These are phyloP conservation scores for Stichopus horrens DNA, from an alignment of 53 echinoderm and acorn worm genomes.

Conservation along the genomic window DNA sequence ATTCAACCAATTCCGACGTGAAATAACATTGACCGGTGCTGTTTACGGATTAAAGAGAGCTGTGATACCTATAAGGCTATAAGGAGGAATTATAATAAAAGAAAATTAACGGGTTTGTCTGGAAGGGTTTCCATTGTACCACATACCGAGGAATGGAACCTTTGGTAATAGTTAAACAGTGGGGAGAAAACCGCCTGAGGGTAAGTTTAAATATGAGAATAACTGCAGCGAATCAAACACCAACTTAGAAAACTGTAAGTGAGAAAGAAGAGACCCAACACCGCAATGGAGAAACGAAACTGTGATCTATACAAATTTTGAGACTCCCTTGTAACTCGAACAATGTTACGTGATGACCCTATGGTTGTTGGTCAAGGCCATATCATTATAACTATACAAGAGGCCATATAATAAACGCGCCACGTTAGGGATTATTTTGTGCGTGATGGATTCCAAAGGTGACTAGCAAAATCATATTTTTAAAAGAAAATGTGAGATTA, in stretches of 20 bases:
- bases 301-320: neutral
- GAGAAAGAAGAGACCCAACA: neutral
- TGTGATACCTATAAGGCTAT: neutral
- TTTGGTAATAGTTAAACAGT: neutral
- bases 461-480: too few relatives aligned
- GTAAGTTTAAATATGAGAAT: neutral
- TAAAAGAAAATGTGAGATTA: too few relatives aligned
- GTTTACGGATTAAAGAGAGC: neutral
- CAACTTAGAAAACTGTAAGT: neutral
- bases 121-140: neutral
- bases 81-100: neutral
- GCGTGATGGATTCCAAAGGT: neutral
- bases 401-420: neutral
- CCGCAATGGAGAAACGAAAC: neutral
- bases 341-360: neutral
- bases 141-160: neutral
- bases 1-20: too few relatives aligned
- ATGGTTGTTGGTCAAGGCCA: neutral
- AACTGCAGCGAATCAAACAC: too few relatives aligned
- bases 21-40: neutral
- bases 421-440: neutral
- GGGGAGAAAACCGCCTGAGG: neutral
- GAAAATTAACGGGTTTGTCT: neutral
- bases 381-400: neutral
- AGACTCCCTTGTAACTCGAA: neutral